phyloP scores from a whole-genome alignment of 2,113 vertebrate species.

The Engystomops pustulosus region DNA sequence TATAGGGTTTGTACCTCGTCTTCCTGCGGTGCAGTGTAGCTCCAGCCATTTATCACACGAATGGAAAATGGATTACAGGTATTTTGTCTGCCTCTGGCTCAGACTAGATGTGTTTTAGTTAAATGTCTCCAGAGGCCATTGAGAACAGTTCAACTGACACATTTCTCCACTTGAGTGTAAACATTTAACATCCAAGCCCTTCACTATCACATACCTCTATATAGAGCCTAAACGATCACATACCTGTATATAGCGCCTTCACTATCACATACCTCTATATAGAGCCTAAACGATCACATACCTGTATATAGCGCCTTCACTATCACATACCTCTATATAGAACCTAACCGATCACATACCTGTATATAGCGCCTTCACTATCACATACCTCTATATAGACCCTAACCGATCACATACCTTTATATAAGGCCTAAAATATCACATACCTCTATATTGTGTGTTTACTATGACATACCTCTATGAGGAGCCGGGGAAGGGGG shows the following conservation, averaged over 20 bases:
- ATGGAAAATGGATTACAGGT: slow-evolving; percentile 60
- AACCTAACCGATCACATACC: no score
- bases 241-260: slow-evolving; percentile 48
- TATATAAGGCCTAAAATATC: slow-evolving; percentile 55
- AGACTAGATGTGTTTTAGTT: slow-evolving; percentile 61
- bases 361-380: no score
- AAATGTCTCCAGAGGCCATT: slow-evolving; percentile 60
- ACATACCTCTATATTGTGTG: slow-evolving; percentile 42
- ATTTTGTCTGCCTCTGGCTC: slow-evolving; percentile 59
- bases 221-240: slow-evolving; percentile 51
- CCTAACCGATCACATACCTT: no score
- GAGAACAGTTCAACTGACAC: slow-evolving; percentile 60
- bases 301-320: no score
- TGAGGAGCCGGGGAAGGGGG: slow-evolving; percentile 26
- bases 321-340: slow-evolving; percentile 45
- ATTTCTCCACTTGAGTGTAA: slow-evolving; percentile 58
- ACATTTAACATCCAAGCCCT: slow-evolving; percentile 59
- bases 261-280: slow-evolving; percentile 47
- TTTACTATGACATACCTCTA: slow-evolving; percentile 50
- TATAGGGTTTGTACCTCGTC: no score
- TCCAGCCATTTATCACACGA: slow-evolving; percentile 45
- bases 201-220: slow-evolving; percentile 50
- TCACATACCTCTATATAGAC: slow-evolving; percentile 43
- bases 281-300: no score
- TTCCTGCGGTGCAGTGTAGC: slow-evolving; percentile 26